Conservation (phyloP, 2,888 invertebrate genomes). For the Euplexia lucipara region DNA sequence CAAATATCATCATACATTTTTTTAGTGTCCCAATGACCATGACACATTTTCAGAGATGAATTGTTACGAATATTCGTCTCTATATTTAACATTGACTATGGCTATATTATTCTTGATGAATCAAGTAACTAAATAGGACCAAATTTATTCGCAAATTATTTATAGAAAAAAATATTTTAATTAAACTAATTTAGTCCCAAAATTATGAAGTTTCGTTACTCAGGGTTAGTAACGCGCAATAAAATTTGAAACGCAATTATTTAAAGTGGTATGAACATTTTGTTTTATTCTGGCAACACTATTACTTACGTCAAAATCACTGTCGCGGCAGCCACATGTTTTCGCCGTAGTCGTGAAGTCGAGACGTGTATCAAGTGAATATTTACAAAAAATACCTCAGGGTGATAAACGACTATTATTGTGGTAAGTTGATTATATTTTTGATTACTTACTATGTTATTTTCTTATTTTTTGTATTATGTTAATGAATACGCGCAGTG, state of each 20-base stretch:
- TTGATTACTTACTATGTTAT: slow-evolving; percentile 7
- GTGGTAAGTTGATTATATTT: slow-evolving; percentile 28
- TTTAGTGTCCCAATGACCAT: slow-evolving; percentile 13
- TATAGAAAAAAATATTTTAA: slow-evolving; percentile 5
- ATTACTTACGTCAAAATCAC: slow-evolving; percentile 5
- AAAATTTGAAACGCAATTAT: background rate
- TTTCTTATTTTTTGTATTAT: background rate
- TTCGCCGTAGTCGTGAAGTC: slow-evolving; percentile 3
- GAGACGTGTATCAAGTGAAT: slow-evolving; percentile 4
- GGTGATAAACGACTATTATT: slow-evolving; percentile 21
- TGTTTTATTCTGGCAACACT: background rate
- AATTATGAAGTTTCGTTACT: slow-evolving; percentile 29
- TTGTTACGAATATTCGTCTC: slow-evolving; percentile 2
- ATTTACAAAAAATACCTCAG: slow-evolving; percentile 15
- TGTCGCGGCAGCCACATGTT: background rate
- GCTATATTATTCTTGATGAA: slow-evolving; percentile 15
- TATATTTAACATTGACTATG: background rate
- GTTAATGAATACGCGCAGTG: slow-evolving; percentile 11
- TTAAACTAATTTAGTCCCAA: slow-evolving; percentile 18
- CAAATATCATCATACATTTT: no score
- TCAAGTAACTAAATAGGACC: slow-evolving; percentile 11
- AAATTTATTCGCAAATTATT: background rate
- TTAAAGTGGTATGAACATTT: background rate
- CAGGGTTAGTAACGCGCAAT: slow-evolving; percentile 30
- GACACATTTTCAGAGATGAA: no score